These are phyloP conservation scores for Ylistrum balloti DNA, from an alignment of 1,140 invertebrate genomes.

Conservation along the genomic window DNA sequence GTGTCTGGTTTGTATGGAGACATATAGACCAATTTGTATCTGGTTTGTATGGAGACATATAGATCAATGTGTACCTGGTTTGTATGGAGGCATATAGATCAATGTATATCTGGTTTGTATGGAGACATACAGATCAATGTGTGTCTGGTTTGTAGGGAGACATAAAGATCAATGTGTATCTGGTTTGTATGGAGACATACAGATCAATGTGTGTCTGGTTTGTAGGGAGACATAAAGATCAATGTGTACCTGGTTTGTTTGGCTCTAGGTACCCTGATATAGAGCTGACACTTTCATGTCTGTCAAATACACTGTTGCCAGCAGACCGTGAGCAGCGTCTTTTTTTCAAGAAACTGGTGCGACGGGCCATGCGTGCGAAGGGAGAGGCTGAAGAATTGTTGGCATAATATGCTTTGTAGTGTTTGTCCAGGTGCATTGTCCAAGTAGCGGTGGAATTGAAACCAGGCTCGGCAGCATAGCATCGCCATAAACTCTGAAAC, in stretches of 20 bases:
- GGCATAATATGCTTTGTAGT: conserved; percentile 44
- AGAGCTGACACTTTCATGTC: conserved; percentile 60
- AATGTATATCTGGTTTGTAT: too few species aligned
- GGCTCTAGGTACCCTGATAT: conserved; percentile 50
- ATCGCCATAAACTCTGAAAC: conserved; percentile 96
- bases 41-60: too few species aligned
- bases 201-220: too few species aligned
- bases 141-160: too few species aligned
- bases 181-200: too few species aligned
- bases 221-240: too few species aligned
- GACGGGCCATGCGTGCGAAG: conserved; percentile 72
- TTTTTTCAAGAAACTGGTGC: conserved; percentile 75
- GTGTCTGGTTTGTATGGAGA: too few species aligned
- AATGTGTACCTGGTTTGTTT: neutral
- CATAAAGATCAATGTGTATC: too few species aligned
- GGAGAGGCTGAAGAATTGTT: conserved; percentile 59
- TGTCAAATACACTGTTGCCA: conserved; percentile 54
- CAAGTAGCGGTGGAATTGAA: conserved; percentile 81
- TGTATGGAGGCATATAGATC: too few species aligned
- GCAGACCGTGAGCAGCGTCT: conserved; percentile 55
- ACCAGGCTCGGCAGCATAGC: conserved; percentile 88
- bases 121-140: too few species aligned
- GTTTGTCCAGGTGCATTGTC: conserved; percentile 79
- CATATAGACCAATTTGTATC: too few species aligned
- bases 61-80: too few species aligned